These are phyloP conservation scores for Bombus confusus DNA, from an alignment of 1,140 invertebrate species.

Conservation along the genomic window DNA sequence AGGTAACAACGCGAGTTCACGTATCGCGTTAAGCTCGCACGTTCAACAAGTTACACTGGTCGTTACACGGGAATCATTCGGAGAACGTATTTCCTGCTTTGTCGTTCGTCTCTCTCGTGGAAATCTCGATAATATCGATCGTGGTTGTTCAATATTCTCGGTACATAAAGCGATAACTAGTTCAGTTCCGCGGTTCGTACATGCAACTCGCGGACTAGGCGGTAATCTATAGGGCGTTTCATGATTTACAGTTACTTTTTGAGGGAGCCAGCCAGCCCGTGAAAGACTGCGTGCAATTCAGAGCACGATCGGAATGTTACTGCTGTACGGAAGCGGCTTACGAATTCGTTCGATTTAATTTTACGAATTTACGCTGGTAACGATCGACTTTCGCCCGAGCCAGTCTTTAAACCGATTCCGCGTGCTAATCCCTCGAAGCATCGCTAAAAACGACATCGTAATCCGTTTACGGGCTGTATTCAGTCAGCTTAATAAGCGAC, in stretches of 20 bases:
- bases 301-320: neutral
- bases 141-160: neutral
- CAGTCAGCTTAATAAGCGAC: slow-evolving; percentile 19
- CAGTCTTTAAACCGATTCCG: no score
- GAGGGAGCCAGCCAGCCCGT: no score
- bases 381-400: no score
- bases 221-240: neutral
- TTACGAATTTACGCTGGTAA: no score
- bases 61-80: neutral
- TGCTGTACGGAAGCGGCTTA: neutral
- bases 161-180: neutral
- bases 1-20: neutral
- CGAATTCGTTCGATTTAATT: neutral
- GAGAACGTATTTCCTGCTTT: slow-evolving; percentile 1
- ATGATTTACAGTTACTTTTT: neutral
- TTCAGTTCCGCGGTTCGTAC: neutral
- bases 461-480: slow-evolving; percentile 19
- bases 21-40: neutral
- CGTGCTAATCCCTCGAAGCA: neutral
- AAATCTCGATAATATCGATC: neutral
- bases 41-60: slow-evolving; percentile 31
- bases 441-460: slow-evolving; percentile 19
- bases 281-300: neutral
- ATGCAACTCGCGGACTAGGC: neutral
- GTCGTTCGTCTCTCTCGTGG: neutral